Percentiles rank a stretch among this genome's conserved stretches.
phyloP scores from a whole-genome alignment of 2,113 vertebrate genomes.

The Pseudorectes ferrugineus region DNA sequence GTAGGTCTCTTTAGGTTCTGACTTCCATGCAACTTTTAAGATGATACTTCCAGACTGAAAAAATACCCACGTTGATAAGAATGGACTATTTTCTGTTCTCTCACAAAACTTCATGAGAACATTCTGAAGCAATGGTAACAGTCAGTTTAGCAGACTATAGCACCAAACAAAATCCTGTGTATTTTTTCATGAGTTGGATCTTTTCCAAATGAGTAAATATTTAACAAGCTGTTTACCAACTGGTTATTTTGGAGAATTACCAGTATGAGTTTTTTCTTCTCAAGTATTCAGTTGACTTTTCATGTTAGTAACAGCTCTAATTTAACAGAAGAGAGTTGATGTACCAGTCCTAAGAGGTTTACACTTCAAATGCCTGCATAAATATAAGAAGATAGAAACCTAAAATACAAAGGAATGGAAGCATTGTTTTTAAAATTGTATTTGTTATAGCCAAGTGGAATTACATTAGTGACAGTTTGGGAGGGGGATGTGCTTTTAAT shows the following conservation, averaged over 20 bases:
- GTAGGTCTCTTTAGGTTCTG: not conserved
- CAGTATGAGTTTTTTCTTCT: not conserved
- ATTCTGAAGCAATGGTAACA: not conserved
- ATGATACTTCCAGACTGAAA: not conserved
- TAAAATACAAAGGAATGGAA: not conserved
- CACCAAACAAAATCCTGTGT: not conserved
- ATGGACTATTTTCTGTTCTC: not conserved
- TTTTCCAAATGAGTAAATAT: constrained; percentile 24
- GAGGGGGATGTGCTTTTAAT: not conserved
- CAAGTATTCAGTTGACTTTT: too few species aligned
- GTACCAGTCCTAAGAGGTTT: not conserved
- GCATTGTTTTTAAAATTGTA: not conserved
- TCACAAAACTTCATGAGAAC: not conserved
- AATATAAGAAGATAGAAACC: not conserved
- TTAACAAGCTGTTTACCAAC: constrained; percentile 35
- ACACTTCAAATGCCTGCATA: not conserved
- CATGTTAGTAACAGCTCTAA: not conserved
- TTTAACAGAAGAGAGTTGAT: not conserved
- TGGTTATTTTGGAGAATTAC: constrained; percentile 24
- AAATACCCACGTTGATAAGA: not conserved
- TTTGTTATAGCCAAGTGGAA: not conserved
- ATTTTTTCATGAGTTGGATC: not conserved
- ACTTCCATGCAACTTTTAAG: not conserved
- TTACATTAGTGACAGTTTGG: not conserved
- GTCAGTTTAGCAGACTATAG: not conserved